Conservation (phyloP, 1,140 invertebrate genomes). For the Nephila pilipes region DNA sequence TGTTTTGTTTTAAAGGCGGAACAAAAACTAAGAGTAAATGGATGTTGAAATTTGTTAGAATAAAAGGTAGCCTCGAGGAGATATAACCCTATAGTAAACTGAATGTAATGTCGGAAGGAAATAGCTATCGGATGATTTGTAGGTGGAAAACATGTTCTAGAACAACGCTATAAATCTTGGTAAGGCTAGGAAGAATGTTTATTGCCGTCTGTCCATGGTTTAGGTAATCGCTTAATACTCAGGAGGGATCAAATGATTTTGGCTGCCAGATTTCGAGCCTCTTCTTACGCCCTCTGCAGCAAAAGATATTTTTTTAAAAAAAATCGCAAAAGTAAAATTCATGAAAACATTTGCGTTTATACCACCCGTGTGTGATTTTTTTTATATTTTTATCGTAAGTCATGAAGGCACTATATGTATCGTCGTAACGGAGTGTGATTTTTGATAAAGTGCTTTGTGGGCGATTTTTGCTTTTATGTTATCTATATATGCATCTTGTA, state of each 20-base stretch:
- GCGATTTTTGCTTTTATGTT: not conserved
- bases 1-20: conserved; percentile 58
- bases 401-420: not conserved
- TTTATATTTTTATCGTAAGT: conserved; percentile 14
- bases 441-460: conserved; percentile 31
- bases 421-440: not conserved
- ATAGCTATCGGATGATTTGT: conserved; percentile 67
- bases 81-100: conserved; percentile 61
- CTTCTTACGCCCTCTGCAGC: not conserved
- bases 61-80: conserved; percentile 50
- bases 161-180: conserved; percentile 53
- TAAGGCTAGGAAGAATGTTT: conserved; percentile 57
- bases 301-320: conserved; percentile 9
- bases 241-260: conserved; percentile 60
- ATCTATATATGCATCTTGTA: not conserved
- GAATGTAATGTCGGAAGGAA: conserved; percentile 54
- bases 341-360: conserved; percentile 10
- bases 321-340: not conserved
- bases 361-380: not conserved
- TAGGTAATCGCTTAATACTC: conserved; percentile 56
- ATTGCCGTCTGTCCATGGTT: conserved; percentile 51
- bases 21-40: conserved; percentile 69
- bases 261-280: conserved; percentile 5
- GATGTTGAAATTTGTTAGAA: conserved; percentile 70
- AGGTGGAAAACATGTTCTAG: conserved; percentile 56